phyloP scores from a whole-genome alignment of 1,140 invertebrate species.

The Thaumatotibia leucotreta region DNA sequence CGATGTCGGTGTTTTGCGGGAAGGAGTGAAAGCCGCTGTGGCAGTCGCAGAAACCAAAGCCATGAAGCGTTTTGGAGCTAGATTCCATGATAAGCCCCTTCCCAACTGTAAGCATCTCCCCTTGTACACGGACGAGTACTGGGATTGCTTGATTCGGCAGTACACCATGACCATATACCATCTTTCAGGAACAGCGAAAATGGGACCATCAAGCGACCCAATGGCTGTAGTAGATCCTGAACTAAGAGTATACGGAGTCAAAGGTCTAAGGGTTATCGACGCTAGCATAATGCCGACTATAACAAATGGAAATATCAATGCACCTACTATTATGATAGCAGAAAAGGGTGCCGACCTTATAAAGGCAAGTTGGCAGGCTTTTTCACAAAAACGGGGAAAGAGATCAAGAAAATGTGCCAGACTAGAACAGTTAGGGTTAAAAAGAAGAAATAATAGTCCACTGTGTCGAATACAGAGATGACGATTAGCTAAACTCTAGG shows the following conservation, averaged over 20 bases:
- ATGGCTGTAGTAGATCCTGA: constrained; percentile 90
- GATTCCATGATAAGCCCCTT: constrained; percentile 82
- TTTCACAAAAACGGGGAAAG: constrained; percentile 45
- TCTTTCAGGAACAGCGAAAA: constrained; percentile 89
- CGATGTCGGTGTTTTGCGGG: constrained; percentile 86
- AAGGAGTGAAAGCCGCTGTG: constrained; percentile 90
- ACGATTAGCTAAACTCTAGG: constrained; percentile 12
- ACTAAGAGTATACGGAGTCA: constrained; percentile 85
- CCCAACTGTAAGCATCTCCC: constrained; percentile 89
- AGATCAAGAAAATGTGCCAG: constrained; percentile 43
- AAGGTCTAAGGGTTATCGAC: constrained; percentile 86
- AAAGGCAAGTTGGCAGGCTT: constrained; percentile 82
- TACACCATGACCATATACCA: constrained; percentile 94
- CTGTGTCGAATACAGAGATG: constrained; percentile 41
- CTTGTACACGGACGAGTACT: constrained; percentile 88
- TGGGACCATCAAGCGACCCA: constrained; percentile 86
- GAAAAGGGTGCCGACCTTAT: constrained; percentile 94
- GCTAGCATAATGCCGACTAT: constrained; percentile 90
- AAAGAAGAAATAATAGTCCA: constrained; percentile 20
- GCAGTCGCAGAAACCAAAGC: constrained; percentile 86
- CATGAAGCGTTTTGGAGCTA: constrained; percentile 85
- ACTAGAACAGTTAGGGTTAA: constrained; percentile 32
- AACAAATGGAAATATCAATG: constrained; percentile 91
- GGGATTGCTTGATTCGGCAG: constrained; percentile 87
- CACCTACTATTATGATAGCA: constrained; percentile 93